Percentiles rank a stretch among this genome's conserved stretches.
Conservation (phyloP, 2,113 vertebrate species). For the Saguinus imperator region DNA sequence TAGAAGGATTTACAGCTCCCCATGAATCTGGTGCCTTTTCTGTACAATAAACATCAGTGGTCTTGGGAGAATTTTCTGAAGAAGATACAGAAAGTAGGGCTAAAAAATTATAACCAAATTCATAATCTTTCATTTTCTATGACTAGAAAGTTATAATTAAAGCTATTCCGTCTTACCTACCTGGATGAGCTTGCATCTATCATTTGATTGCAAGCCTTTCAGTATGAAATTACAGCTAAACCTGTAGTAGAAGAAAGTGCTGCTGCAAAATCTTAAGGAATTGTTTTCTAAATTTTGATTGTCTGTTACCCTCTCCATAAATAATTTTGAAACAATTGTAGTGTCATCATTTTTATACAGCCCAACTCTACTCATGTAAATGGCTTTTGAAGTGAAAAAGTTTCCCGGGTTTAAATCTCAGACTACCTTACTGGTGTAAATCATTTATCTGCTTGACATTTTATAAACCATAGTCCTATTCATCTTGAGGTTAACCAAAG, state of each 20-base stretch:
- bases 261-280: not conserved
- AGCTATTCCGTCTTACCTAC: not conserved
- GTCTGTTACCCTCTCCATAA: not conserved
- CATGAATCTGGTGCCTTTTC: slow-evolving; percentile 1
- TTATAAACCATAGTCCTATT: slow-evolving; percentile 20
- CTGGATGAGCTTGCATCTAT: not conserved
- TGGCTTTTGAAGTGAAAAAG: slow-evolving; percentile 14
- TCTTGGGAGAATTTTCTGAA: slow-evolving; percentile 14
- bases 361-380: slow-evolving; percentile 23
- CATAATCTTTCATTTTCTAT: not conserved
- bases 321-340: slow-evolving; percentile 12
- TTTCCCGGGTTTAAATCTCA: slow-evolving; percentile 52
- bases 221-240: not conserved
- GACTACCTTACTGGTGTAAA: not conserved
- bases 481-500: slow-evolving; percentile 59
- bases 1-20: slow-evolving; percentile 25
- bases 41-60: not conserved
- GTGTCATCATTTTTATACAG: slow-evolving; percentile 21
- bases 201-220: not conserved
- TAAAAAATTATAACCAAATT: not conserved
- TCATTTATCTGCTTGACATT: slow-evolving; percentile 30
- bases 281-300: not conserved
- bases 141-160: slow-evolving; percentile 27
- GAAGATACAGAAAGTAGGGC: not conserved
- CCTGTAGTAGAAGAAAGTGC: not conserved